Evolutionary conservation across 2,888 invertebrate genomes (phyloP).

Genomic region (Bombylius discolor): DNA sequence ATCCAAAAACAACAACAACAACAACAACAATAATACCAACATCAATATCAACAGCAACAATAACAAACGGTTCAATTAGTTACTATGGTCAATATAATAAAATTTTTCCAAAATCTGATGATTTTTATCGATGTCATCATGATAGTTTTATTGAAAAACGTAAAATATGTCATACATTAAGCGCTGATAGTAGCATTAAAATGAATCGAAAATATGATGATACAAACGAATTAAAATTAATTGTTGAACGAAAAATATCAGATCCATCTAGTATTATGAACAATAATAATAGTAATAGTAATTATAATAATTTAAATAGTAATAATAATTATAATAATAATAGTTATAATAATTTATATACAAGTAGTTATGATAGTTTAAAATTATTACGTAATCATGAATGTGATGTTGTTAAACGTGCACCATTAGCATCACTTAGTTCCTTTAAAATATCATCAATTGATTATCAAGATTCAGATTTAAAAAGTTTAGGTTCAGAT

Average conservation of each 20-base stretch:
- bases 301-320: constrained; percentile 1
- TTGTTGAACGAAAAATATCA: constrained; percentile 28
- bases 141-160: background rate
- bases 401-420: constrained; percentile 31
- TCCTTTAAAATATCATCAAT: constrained; percentile 59
- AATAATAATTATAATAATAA: constrained; percentile 5
- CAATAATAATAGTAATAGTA: constrained; percentile 1
- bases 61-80: background rate
- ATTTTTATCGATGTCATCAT: background rate
- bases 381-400: constrained; percentile 2
- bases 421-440: constrained; percentile 68
- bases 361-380: constrained; percentile 7
- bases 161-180: background rate
- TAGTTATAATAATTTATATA: constrained; percentile 10
- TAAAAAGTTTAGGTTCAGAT: constrained; percentile 59
- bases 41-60: constrained; percentile 3
- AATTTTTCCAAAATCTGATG: background rate
- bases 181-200: background rate
- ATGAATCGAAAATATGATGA: constrained; percentile 5
- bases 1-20: too few relatives aligned
- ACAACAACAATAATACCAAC: background rate
- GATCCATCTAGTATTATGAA: constrained; percentile 15
- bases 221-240: constrained; percentile 27
- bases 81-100: background rate
- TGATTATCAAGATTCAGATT: constrained; percentile 55